Conservation (phyloP, 2,888 invertebrate genomes). For the Tenthredo amoena region DNA sequence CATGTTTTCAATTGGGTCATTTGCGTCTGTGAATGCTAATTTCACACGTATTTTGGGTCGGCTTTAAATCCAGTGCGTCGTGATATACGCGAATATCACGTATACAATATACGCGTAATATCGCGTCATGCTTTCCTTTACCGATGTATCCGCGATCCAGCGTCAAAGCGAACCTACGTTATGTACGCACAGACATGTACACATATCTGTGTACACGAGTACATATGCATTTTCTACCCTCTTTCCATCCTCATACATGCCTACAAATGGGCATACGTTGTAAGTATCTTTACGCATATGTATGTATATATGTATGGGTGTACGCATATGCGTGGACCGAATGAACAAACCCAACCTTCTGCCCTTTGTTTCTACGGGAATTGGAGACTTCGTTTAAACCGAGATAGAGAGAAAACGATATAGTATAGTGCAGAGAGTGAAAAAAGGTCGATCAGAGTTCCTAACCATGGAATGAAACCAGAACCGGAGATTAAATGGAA, state of each 20-base stretch:
- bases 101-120: conserved; percentile 15
- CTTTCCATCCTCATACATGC: neutral
- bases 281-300: neutral
- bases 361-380: conserved; percentile 25
- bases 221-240: conserved; percentile 6
- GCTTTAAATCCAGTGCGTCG: conserved; percentile 11
- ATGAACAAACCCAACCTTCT: conserved; percentile 1
- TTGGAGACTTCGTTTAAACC: neutral
- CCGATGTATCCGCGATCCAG: neutral
- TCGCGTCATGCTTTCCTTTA: neutral
- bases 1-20: conserved; percentile 70
- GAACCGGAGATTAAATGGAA: conserved; percentile 33
- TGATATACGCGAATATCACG: conserved; percentile 1
- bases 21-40: conserved; percentile 66
- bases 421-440: neutral
- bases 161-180: neutral
- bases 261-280: neutral
- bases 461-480: conserved; percentile 12
- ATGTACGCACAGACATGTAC: neutral
- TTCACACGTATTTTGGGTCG: conserved; percentile 55
- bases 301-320: neutral
- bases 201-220: neutral
- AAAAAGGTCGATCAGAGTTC: neutral
- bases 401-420: neutral
- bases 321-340: neutral